Base-by-base conservation (phyloP, 2,797 vertebrate species). In the Arnoldichthys spilopterus region DNA sequence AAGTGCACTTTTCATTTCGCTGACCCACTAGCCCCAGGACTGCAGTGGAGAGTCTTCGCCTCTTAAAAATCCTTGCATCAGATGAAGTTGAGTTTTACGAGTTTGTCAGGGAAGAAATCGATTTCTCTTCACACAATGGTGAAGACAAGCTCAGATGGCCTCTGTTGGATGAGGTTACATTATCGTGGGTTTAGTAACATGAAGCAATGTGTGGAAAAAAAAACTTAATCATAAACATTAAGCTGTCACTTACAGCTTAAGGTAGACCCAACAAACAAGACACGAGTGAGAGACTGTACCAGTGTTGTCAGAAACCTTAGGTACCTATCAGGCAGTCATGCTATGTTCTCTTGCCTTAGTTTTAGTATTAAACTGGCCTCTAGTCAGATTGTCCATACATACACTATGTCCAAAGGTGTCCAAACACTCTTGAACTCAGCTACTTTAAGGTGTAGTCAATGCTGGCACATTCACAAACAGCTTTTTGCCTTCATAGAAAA, bases 101-200 rank as follows among this genome's bases (percentile, higher is more conserved):
- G 84, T 88, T 87, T 89, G 86, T 92, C 87, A 88, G 85, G 82
- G 67, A 68, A 74, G 87, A 90, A 91, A 93, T 91, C 51, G 37
- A 92, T 92, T 85, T 79, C 54, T 24, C 40, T 47, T 47, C 58
- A 40, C 18, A 54, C 54, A 77, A 47, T 62, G 68, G 69, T 66
- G 16, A 6, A 77, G 53, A 69, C 28, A 64, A 53, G 28, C 40
- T 12, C 8, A 64, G 54, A 58, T 34, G 45, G 72, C 85, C 74
- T 68, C 56, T 83, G 59, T 73, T 56, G 49, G 76, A 69, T 64
- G 47, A 32, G 34, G 66, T 66, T 78, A 85, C 3, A 13, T 67
- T 70, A 30, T 75, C 64, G 76, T 79, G 20, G 37, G 37, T 53
- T 26, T 26, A 59, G 66, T 70, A 83, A 80, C 73, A 77, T 76